Evolutionary conservation across 2,797 vertebrate species (phyloP).

Genomic region (Lithobates sylvaticus): DNA sequence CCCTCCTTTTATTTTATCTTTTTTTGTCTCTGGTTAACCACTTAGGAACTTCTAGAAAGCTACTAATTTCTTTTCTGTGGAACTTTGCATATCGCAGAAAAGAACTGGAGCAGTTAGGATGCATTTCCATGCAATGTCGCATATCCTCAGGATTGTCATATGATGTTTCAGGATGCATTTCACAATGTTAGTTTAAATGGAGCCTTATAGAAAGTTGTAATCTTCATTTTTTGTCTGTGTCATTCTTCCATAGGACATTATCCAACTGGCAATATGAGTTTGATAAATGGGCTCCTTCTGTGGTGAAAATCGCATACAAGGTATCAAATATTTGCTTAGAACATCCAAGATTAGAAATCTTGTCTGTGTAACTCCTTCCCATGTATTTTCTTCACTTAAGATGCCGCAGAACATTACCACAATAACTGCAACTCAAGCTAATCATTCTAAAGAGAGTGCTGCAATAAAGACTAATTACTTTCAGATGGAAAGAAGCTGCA

Average conservation of each 20-base stretch:
- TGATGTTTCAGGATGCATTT: not conserved
- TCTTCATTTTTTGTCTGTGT: conserved; percentile 31
- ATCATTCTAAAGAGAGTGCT: conserved; percentile 64
- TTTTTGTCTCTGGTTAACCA: no score
- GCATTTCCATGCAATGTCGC: no score
- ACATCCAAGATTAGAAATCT: conserved; percentile 55
- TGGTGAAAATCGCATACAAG: conserved; percentile 92
- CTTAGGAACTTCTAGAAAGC: no score
- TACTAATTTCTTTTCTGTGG: no score
- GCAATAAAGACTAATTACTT: conserved; percentile 69
- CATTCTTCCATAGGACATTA: conserved; percentile 78
- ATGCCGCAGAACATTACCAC: conserved; percentile 65
- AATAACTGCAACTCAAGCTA: conserved; percentile 65
- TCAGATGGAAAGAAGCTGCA: conserved; percentile 68
- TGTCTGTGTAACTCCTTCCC: conserved; percentile 32
- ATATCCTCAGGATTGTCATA: no score
- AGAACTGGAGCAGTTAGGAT: no score
- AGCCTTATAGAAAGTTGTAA: not conserved
- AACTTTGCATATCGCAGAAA: no score
- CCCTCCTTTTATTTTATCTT: no score
- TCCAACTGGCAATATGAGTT: conserved; percentile 92
- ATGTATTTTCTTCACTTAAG: conserved; percentile 52
- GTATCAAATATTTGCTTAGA: conserved; percentile 71
- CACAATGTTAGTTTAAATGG: not conserved
- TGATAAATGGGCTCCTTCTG: conserved; percentile 91